Evolutionary conservation across 2,113 vertebrate genomes (phyloP).

Genomic region (Aspiorhynchus laticeps): DNA sequence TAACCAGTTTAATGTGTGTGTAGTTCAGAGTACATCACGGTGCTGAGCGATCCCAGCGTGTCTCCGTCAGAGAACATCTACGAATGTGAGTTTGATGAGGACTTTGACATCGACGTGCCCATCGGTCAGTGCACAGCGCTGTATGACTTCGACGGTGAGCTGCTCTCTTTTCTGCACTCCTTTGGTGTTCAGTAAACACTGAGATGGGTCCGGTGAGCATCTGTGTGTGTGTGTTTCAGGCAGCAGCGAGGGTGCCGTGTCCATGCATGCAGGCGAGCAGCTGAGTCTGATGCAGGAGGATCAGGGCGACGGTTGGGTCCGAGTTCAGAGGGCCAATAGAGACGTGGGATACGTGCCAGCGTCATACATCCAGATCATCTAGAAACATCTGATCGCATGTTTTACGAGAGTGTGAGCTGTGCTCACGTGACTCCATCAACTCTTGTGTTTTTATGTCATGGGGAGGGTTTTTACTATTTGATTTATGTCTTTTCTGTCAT

Average conservation of each 20-base stretch:
- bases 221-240: constrained; percentile 61
- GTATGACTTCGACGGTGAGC: constrained; percentile 83
- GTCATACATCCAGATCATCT: constrained; percentile 76
- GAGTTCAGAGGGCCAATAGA: constrained; percentile 76
- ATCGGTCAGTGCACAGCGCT: constrained; percentile 82
- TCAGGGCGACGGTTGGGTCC: constrained; percentile 87
- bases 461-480: background rate
- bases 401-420: background rate
- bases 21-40: constrained; percentile 36
- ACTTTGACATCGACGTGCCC: constrained; percentile 77
- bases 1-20: background rate
- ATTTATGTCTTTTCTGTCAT: background rate
- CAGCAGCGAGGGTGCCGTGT: constrained; percentile 79
- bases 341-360: constrained; percentile 86
- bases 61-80: background rate
- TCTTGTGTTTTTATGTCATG: background rate
- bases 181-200: background rate
- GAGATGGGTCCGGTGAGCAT: background rate
- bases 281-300: constrained; percentile 83
- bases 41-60: background rate
- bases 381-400: background rate
- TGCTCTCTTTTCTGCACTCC: background rate
- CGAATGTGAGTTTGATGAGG: constrained; percentile 74
- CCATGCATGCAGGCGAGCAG: constrained; percentile 79
- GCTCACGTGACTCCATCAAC: background rate